Evolutionary conservation across 2,113 vertebrate genomes (phyloP), one percentile per base, ranked within the genome.

Genomic region (Delphinapterus leucas): DNA sequence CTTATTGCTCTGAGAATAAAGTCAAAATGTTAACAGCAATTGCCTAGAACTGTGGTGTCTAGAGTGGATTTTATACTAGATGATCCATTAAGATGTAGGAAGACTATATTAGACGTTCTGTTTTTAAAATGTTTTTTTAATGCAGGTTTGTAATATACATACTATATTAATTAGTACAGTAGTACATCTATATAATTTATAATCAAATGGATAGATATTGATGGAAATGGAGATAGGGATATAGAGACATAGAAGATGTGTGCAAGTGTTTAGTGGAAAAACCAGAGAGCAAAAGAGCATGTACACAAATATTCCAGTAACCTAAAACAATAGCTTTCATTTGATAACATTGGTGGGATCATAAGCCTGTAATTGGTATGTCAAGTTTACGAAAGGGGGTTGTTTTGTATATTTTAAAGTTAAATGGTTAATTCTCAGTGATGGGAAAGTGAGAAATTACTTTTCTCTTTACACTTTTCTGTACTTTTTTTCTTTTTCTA

Each of bases 371-470:
- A 90, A 83, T 49, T 49, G 44, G 33, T 73, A 26, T 82, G 21
- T 36, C 65, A 81, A 38, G n/a, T 49, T 73, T 73, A 82, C 79
- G 80, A 77, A 90, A 84, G 61, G 20, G 17, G 13, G 14, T 58
- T 60, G 23, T 76, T 94, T 77, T 55, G 47, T 88, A 4, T 76
- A 26, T 88, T 96, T 94, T 86, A 90, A 96, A 95, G 33, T 93
- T 71, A 95, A 77, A 65, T 92, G 60, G 49, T 89, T 90, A 71
- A 84, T 97, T 95, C 47, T 95, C 38, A 80, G 20, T 58, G 33
- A 17, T 49, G 2, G 73, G 23, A 55, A 93, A 94, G 49, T 53
- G 26, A 5, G 70, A 84, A 74, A 55, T 82, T 83, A 49, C 71
- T 96, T 90, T 81, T 86, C 9, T 89, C 21, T 80, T 94, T 31